A percentile compares a stretch with the other conserved stretches of the same genome.
phyloP scores from a whole-genome alignment of 2,888 invertebrate species.

The Dyspetes luteomarginatus region DNA sequence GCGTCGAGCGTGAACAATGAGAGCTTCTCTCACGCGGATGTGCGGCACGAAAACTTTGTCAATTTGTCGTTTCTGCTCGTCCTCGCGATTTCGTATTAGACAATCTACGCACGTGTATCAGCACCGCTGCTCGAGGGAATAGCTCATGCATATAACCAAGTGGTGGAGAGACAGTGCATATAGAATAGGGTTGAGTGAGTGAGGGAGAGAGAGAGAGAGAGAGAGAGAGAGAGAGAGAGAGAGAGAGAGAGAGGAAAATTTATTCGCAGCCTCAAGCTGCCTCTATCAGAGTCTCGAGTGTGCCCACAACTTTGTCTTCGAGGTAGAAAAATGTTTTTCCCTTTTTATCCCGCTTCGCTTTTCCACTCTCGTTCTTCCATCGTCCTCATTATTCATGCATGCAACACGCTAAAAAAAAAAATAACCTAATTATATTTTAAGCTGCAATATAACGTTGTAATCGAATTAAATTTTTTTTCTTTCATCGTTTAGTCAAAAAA shows the following conservation, averaged over 20 bases:
- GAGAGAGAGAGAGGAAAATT: slow-evolving; percentile 23
- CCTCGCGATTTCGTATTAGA: slow-evolving; percentile 40
- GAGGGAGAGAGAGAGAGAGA: not conserved
- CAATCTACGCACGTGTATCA: slow-evolving; percentile 50
- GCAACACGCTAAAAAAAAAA: not conserved
- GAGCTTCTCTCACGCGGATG: not conserved
- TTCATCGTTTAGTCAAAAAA: not conserved
- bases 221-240: not conserved
- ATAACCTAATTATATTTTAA: not conserved
- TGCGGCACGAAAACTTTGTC: slow-evolving; percentile 45
- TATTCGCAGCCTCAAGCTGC: slow-evolving; percentile 42
- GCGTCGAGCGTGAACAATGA: slow-evolving; percentile 9
- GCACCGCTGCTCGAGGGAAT: slow-evolving; percentile 4
- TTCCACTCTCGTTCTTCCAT: not conserved
- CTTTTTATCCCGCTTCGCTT: not conserved
- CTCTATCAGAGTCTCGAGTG: slow-evolving; percentile 22
- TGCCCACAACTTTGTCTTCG: slow-evolving; percentile 30
- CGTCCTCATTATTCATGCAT: slow-evolving; percentile 1
- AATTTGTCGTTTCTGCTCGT: slow-evolving; percentile 41
- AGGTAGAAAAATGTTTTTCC: slow-evolving; percentile 3
- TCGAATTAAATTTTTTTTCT: not conserved
- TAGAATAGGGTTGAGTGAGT: not conserved
- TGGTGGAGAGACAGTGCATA: not conserved
- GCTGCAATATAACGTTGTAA: not conserved
- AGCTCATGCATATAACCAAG: not conserved